These are phyloP conservation scores for Synanthedon vespiformis DNA, from an alignment of 2,888 invertebrate genomes.

Conservation along the genomic window DNA sequence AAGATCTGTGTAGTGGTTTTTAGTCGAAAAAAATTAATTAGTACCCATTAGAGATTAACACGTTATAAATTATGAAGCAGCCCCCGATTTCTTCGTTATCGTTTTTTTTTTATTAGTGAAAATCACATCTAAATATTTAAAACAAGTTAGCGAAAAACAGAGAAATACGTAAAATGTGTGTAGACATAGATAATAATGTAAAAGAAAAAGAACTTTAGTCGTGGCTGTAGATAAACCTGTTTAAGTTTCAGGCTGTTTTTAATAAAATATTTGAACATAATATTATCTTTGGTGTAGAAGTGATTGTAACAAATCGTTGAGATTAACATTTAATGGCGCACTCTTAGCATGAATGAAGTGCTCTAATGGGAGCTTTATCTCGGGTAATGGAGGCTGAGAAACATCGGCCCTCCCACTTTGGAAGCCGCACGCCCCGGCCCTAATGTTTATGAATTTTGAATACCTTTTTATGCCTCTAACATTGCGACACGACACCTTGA, in stretches of 20 bases:
- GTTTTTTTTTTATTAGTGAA: no score
- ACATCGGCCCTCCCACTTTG: slow-evolving; percentile 1
- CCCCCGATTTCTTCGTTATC: no score
- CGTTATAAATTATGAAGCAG: no score
- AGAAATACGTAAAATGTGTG: no score
- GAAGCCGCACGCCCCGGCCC: slow-evolving; percentile 3
- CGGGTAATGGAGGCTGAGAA: slow-evolving; percentile 35
- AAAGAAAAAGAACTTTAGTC: neutral
- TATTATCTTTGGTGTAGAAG: slow-evolving; percentile 18
- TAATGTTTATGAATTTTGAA: slow-evolving; percentile 9
- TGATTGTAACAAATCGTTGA: slow-evolving; percentile 34
- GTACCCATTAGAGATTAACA: no score
- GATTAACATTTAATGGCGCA: slow-evolving; percentile 46
- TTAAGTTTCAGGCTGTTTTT: slow-evolving; percentile 1
- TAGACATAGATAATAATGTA: no score
- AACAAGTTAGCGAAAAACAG: no score
- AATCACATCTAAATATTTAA: no score
- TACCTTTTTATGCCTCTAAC: slow-evolving; percentile 1
- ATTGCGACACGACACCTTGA: no score
- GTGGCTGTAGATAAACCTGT: neutral
- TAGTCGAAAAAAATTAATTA: no score
- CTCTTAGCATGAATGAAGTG: slow-evolving; percentile 45
- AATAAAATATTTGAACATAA: slow-evolving; percentile 15
- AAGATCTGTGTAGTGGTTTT: no score
- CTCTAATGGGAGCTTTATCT: slow-evolving; percentile 46